Conservation (phyloP, 64 coral and sea anemone genomes). For the Actinia equina region DNA sequence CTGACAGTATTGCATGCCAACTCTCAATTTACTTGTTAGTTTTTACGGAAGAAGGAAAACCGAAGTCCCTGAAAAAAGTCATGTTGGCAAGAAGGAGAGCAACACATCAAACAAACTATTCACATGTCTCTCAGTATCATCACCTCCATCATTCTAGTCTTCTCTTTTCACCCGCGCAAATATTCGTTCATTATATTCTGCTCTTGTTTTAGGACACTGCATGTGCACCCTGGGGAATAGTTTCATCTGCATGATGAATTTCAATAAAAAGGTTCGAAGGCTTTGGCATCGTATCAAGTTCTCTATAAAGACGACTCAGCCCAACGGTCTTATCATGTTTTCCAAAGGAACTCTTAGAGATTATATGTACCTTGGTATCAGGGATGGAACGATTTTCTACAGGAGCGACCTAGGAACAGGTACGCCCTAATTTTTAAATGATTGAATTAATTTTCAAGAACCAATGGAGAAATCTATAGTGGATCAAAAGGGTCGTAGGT, state of each 20-base stretch:
- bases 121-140: too few species aligned
- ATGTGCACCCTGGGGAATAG: constrained; percentile 34
- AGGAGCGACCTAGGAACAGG: constrained; percentile 74
- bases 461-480: too few species aligned
- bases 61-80: too few species aligned
- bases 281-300: constrained; percentile 43
- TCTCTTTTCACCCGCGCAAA: too few species aligned
- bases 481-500: too few species aligned
- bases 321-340: constrained; percentile 45
- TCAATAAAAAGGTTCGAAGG: constrained; percentile 33
- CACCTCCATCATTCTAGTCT: too few species aligned
- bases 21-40: too few species aligned
- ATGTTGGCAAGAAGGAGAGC: too few species aligned
- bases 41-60: too few species aligned
- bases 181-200: background rate
- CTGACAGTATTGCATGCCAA: too few species aligned
- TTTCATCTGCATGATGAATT: constrained; percentile 44
- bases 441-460: too few species aligned
- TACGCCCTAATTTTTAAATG: background rate
- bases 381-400: constrained; percentile 43
- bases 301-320: constrained; percentile 35
- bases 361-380: constrained; percentile 45
- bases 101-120: too few species aligned
- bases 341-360: constrained; percentile 44
- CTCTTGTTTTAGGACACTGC: constrained; percentile 32